Base-by-base conservation (phyloP, 1,140 invertebrate species). In the Littorina saxatilis region DNA sequence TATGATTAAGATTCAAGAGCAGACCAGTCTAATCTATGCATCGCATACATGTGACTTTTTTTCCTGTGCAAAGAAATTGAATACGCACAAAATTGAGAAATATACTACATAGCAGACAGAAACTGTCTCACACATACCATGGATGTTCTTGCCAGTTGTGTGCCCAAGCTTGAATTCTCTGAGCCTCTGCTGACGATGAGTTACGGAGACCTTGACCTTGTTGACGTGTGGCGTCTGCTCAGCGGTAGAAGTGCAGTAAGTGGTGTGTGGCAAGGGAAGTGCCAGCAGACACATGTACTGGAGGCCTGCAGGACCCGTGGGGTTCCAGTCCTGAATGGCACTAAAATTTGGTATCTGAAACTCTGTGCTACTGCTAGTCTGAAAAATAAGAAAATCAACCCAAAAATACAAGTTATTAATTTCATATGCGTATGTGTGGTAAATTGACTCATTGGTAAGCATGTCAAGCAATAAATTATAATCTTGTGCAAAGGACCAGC, bases 251-350 rank as follows among this genome's bases (percentile, higher is more conserved):
- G 68, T 75, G 52, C 81, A 63, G 77, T 85, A 86, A 73, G 63
- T 27, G n/a, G 63, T 75, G 23, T 39, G 76, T 29, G 20, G 0
- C 55, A 78, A n/a, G n/a, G 87, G 86, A 37, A 89, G 73, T 29
- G 87, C 86, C 32, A 89, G 78, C 61, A 89, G 79, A 68, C 87
- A 88, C 52, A 89, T 78, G 81, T 83, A 88, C 52, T 89, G 81
- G 1, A 89, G 75, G 32, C 85, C 85, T 47, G 84, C 83, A 61
- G 84, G 79, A 40, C 79, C 76, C 35, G 86, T 52, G n/a, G 88
- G 88, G 73, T 81, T 87, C 88, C 88, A 89, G 35, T 80, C 73
- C 35, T 82, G 73, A n/a, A 88, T 78, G 47, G 85, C 82, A 81
- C 55, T 40, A 27, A 89, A 84, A n/a, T 82, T 70, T 7, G 88